Conservation (phyloP, 2,888 invertebrate species). For the Girardia tigrina region DNA sequence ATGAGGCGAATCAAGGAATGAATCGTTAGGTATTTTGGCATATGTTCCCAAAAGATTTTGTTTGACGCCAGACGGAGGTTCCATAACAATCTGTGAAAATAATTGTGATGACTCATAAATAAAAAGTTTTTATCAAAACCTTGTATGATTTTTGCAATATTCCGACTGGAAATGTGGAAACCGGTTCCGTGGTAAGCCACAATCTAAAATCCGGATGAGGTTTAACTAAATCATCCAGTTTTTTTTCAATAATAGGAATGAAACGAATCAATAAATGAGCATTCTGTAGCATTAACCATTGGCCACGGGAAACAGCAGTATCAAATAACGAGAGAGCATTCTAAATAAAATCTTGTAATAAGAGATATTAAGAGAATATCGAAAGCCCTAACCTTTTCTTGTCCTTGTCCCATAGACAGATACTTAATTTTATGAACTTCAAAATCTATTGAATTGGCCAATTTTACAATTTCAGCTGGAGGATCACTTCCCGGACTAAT, state of each 20-base stretch:
- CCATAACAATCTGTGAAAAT: slow-evolving; percentile 34
- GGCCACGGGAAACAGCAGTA: slow-evolving; percentile 36
- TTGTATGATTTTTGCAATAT: slow-evolving; percentile 37
- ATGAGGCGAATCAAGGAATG: slow-evolving; percentile 30
- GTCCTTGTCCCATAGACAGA: slow-evolving; percentile 37
- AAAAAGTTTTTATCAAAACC: slow-evolving; percentile 18
- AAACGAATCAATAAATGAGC: slow-evolving; percentile 37
- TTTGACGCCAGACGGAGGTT: slow-evolving; percentile 37
- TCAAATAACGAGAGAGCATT: slow-evolving; percentile 34
- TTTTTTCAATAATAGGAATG: slow-evolving; percentile 33
- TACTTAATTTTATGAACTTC: slow-evolving; percentile 31
- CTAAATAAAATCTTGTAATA: slow-evolving; percentile 33
- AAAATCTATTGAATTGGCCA: slow-evolving; percentile 34
- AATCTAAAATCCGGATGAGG: slow-evolving; percentile 38
- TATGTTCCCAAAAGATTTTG: slow-evolving; percentile 35
- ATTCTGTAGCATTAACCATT: slow-evolving; percentile 38
- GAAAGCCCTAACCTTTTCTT: slow-evolving; percentile 36
- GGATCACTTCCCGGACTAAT: slow-evolving; percentile 37
- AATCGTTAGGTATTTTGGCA: slow-evolving; percentile 6
- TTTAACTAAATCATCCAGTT: slow-evolving; percentile 35
- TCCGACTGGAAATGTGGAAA: slow-evolving; percentile 36
- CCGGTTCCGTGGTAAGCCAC: slow-evolving; percentile 37
- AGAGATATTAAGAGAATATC: not conserved
- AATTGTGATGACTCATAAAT: not conserved
- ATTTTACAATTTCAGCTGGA: slow-evolving; percentile 35